Evolutionary conservation across 1,140 invertebrate species (phyloP), one percentile per base, ranked within the genome.

Genomic region (Eubasilissa regina): DNA sequence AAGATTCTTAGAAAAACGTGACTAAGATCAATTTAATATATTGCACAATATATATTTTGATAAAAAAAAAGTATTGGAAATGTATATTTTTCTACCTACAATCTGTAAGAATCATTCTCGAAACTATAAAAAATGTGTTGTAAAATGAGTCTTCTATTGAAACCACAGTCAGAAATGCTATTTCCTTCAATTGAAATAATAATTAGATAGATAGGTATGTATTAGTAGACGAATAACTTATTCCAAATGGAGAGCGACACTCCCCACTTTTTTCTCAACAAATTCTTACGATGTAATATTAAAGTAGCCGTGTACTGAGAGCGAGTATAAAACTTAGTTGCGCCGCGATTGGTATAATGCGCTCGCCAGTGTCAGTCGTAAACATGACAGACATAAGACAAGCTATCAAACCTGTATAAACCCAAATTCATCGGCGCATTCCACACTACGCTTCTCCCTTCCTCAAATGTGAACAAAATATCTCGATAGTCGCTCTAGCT

Each of bases 391-490:
- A 21, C 66, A n/a, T n/a, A 45, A 13, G 68, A 55, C 47, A 55
- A 73, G 47, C 21, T 53, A 35, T 55, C 17, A 73, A 55, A 73
- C 68, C 68, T 21, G 68, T 73, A 51, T 73, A 17, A 21, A 6
- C 44, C 68, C 68, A 73, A 73, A 73, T 53, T 73, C 68, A 51
- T 55, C 47, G 68, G 68, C 68, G 25, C 68, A 73, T 73, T 73
- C 68, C 48, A 25, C 44, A 72, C 13, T 53, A 17, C 15, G 13
- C 19, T 13, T 25, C 60, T 64, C 21, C 19, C 60, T 35, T 60
- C 60, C 21, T 35, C 21, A 64, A 64, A 15, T 17, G 35, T 12
- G 45, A 17, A 70, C 47, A 48, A 64, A 70, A 70, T 48, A 47
- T 44, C 66, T 70, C 66, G 15, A 47, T 10, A 70, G 13, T 70